Percentiles rank a stretch among this genome's conserved stretches.
These are phyloP conservation scores for rat (Rattus norvegicus) DNA, from an alignment of 2,113 vertebrate species.

Conservation along the genomic window DNA sequence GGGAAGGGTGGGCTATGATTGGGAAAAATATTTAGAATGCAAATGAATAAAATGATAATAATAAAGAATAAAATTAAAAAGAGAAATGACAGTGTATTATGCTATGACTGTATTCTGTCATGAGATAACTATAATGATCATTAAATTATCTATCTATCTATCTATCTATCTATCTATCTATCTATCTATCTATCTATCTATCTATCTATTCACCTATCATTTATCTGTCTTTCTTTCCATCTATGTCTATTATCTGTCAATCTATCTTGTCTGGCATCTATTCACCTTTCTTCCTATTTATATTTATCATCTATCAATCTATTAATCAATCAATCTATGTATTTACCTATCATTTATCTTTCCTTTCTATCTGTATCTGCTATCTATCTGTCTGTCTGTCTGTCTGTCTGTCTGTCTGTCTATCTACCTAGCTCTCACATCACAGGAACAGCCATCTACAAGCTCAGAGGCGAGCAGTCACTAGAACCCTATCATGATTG, in stretches of 20 bases:
- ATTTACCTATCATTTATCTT: background rate
- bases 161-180: background rate
- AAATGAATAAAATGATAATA: too few relatives aligned
- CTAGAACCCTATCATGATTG: background rate
- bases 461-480: background rate
- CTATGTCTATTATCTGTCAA: background rate
- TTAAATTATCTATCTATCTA: background rate
- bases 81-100: background rate
- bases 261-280: background rate
- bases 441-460: background rate
- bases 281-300: background rate
- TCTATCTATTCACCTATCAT: background rate
- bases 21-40: too few relatives aligned
- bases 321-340: background rate
- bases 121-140: background rate
- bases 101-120: background rate
- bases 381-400: background rate
- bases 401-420: background rate
- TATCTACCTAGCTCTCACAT: background rate
- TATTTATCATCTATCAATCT: too few relatives aligned
- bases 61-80: too few relatives aligned
- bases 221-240: background rate
- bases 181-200: accelerated
- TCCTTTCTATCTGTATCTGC: background rate
- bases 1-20: too few relatives aligned